Conservation (phyloP, 2,113 vertebrate species). For the Silurus meridionalis region DNA sequence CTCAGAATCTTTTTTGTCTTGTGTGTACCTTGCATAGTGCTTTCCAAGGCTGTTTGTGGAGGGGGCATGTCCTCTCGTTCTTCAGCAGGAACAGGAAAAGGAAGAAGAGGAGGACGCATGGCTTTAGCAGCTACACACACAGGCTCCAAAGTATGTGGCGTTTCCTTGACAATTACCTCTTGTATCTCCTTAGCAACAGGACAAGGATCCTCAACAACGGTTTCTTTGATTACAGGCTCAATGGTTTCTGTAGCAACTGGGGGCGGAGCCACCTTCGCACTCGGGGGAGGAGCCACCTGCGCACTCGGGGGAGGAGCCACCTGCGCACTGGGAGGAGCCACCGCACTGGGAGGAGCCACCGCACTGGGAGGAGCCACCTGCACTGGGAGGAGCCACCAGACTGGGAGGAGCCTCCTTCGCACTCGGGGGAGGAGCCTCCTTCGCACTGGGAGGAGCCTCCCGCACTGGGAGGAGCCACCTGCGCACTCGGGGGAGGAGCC, state of each 20-base stretch:
- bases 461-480: conserved; percentile 17
- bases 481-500: conserved; percentile 1
- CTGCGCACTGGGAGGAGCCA: too few relatives aligned
- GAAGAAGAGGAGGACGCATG: conserved; percentile 36
- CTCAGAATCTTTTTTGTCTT: not conserved
- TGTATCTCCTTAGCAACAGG: not conserved
- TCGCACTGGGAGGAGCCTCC: not conserved
- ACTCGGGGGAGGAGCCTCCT: not conserved
- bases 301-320: not conserved
- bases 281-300: not conserved
- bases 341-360: too few relatives aligned
- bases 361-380: too few relatives aligned
- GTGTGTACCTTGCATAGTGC: conserved; percentile 79
- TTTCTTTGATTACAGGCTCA: conserved; percentile 23
- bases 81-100: conserved; percentile 34
- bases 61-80: conserved; percentile 70
- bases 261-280: not conserved
- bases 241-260: conserved; percentile 1
- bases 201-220: not conserved
- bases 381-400: conserved; percentile 12
- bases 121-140: conserved; percentile 41
- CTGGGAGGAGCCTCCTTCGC: too few relatives aligned
- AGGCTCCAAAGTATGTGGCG: not conserved
- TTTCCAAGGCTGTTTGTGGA: conserved; percentile 69
- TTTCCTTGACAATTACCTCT: not conserved